Conservation (phyloP, 2,797 vertebrate genomes). For the Rhinophrynus dorsalis region DNA sequence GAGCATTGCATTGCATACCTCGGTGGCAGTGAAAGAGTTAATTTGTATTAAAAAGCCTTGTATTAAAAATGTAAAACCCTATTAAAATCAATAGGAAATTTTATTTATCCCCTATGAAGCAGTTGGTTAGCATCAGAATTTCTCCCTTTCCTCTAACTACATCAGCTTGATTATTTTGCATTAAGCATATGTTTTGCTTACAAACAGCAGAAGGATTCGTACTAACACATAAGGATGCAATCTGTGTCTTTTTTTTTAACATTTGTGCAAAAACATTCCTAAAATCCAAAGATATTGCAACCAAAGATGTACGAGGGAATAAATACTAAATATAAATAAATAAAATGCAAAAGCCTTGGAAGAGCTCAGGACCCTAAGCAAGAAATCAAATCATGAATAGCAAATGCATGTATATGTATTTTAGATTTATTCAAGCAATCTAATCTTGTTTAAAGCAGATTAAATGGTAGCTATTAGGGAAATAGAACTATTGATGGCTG, state of each 20-base stretch:
- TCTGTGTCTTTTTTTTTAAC: neutral
- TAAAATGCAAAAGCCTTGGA: neutral
- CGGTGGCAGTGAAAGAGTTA: no score
- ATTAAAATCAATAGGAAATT: no score
- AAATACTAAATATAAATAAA: no score
- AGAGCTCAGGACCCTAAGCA: neutral
- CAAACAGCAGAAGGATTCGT: constrained; percentile 10
- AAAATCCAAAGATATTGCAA: neutral
- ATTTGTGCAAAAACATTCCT: neutral
- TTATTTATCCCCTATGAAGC: no score
- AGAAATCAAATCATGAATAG: neutral
- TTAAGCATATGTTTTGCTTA: constrained; percentile 2
- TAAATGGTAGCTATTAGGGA: neutral
- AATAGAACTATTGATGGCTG: neutral
- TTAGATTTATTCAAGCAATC: neutral
- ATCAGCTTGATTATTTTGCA: neutral
- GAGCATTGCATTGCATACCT: no score
- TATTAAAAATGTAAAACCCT: no score
- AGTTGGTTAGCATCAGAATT: no score
- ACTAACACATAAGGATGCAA: constrained; percentile 10
- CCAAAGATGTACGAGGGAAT: neutral
- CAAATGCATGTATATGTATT: neutral
- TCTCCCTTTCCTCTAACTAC: no score
- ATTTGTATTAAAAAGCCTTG: no score
- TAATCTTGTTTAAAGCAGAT: constrained; percentile 11